These are phyloP conservation scores for Palaemon carinicauda DNA, from an alignment of 1,140 invertebrate species.

Conservation along the genomic window DNA sequence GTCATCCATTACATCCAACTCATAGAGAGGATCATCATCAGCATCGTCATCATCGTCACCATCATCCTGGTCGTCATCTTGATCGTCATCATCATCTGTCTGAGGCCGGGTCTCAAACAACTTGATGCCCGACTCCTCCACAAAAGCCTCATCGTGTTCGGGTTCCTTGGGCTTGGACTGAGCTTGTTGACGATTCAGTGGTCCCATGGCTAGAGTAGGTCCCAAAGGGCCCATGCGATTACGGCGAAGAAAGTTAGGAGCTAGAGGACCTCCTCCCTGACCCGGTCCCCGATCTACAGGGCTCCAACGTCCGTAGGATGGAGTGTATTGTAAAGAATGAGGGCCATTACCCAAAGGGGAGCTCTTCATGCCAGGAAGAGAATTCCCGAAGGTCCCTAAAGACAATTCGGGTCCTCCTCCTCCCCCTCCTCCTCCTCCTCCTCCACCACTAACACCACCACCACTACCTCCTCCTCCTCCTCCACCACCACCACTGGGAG, in stretches of 20 bases:
- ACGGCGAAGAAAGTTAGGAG: not conserved
- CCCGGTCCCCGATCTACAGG: not conserved
- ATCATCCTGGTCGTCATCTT: not conserved
- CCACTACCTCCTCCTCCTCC: conserved; percentile 11
- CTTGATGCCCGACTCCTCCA: conserved; percentile 46
- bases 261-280: not conserved
- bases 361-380: too few species aligned
- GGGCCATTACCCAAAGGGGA: too few species aligned
- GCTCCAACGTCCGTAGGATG: not conserved
- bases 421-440: conserved; percentile 15
- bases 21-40: conserved; percentile 22
- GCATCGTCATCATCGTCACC: not conserved
- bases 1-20: conserved; percentile 26
- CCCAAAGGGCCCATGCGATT: not conserved
- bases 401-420: not conserved
- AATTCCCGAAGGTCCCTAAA: not conserved
- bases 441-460: not conserved
- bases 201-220: not conserved
- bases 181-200: not conserved
- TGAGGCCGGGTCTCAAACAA: conserved; percentile 17
- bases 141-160: conserved; percentile 46
- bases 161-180: conserved; percentile 3
- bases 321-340: not conserved
- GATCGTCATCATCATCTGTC: not conserved
- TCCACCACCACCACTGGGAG: not conserved